These are phyloP conservation scores for Lethocerus indicus DNA, from an alignment of 1,140 invertebrate species.

Conservation along the genomic window DNA sequence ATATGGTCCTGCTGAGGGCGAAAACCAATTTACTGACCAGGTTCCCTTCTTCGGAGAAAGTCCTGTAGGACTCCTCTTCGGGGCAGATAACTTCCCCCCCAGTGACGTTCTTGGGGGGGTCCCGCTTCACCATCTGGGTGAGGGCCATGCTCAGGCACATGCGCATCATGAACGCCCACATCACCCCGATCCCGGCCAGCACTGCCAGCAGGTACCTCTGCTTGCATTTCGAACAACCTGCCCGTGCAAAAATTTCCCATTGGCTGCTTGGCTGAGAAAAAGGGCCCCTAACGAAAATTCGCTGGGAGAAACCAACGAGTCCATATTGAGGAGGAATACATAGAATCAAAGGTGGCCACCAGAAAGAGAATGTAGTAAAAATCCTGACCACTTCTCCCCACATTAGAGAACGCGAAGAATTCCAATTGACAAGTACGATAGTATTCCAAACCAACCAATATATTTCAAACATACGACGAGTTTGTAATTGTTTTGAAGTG, in stretches of 20 bases:
- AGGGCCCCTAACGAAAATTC: too few species aligned
- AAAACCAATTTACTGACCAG: background rate
- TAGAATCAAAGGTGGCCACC: too few species aligned
- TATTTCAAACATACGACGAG: too few species aligned
- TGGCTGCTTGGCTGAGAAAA: too few species aligned
- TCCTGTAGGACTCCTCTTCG: background rate
- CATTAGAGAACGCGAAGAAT: too few species aligned
- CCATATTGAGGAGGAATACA: too few species aligned
- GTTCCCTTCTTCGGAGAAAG: background rate
- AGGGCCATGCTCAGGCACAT: conserved; percentile 76
- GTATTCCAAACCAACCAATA: too few species aligned
- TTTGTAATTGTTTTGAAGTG: too few species aligned
- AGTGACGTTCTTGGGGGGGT: background rate
- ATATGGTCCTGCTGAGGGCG: background rate
- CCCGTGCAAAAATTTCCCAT: background rate
- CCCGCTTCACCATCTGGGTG: conserved; percentile 59
- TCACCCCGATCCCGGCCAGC: background rate
- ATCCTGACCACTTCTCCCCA: too few species aligned
- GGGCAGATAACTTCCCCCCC: background rate
- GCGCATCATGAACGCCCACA: conserved; percentile 53
- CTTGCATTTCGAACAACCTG: background rate
- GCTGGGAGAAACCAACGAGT: too few species aligned
- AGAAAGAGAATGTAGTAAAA: too few species aligned
- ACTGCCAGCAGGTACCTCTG: background rate
- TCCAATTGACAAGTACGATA: too few species aligned